A percentile compares a stretch with the other conserved stretches of the same genome.
Evolutionary conservation across 1,140 invertebrate species (phyloP).

Genomic region (Bombus difficillimus): DNA sequence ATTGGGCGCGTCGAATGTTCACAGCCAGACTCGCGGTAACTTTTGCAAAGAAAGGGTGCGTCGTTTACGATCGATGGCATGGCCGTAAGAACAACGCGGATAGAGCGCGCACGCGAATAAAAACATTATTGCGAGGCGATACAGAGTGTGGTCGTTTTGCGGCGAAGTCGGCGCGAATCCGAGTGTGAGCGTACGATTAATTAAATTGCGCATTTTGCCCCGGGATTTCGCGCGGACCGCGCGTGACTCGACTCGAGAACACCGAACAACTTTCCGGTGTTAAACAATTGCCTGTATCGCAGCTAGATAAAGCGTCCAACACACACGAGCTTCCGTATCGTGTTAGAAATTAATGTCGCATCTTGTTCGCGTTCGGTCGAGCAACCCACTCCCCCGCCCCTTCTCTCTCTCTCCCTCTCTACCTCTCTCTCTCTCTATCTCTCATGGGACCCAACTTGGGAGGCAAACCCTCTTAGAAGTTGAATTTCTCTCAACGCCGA

Average conservation of each 20-base stretch:
- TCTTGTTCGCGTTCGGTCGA: not conserved
- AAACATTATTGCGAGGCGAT: constrained; percentile 31
- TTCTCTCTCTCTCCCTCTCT: too few species aligned
- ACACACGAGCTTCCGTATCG: not conserved
- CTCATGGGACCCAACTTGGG: not conserved
- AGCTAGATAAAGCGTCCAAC: not conserved
- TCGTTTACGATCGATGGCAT: not conserved
- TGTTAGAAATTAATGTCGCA: not conserved
- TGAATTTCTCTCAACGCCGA: not conserved
- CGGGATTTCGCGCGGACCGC: constrained; percentile 34
- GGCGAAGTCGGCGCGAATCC: not conserved
- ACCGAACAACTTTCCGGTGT: constrained; percentile 23
- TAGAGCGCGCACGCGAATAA: not conserved
- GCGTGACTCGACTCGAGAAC: constrained; percentile 52
- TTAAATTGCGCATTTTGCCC: constrained; percentile 49
- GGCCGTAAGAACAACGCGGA: not conserved
- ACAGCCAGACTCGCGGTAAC: not conserved
- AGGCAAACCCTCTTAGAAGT: not conserved
- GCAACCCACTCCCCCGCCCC: rapidly evolving
- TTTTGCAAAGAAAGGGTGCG: not conserved
- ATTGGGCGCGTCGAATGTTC: not conserved
- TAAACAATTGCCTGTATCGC: constrained; percentile 33
- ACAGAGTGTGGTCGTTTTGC: constrained; percentile 6
- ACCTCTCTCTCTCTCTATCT: too few species aligned
- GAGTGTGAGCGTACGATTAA: constrained; percentile 49